phyloP scores from a whole-genome alignment of 2,888 invertebrate genomes.

The Altica lythri region DNA sequence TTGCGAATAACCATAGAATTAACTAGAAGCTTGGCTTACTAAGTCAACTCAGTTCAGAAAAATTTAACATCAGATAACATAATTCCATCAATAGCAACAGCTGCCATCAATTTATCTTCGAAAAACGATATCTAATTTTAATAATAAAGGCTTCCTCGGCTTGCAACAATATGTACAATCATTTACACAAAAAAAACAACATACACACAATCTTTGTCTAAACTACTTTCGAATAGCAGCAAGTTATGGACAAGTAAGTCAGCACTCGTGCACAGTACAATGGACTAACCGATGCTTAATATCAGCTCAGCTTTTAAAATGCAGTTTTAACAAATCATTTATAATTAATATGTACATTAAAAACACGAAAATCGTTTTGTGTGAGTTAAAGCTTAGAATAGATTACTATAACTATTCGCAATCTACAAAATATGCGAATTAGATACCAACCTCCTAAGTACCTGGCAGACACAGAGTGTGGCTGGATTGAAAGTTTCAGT shows the following conservation, averaged over 20 bases:
- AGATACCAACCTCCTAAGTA: slow-evolving; percentile 16
- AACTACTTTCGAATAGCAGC: slow-evolving; percentile 31
- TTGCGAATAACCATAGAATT: slow-evolving; percentile 33
- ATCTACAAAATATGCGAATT: slow-evolving; percentile 32
- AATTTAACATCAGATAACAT: slow-evolving; percentile 21
- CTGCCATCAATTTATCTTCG: slow-evolving; percentile 4
- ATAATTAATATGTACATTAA: slow-evolving; percentile 55
- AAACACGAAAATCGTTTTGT: slow-evolving; percentile 51
- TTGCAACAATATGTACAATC: slow-evolving; percentile 19
- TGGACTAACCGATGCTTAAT: slow-evolving; percentile 59
- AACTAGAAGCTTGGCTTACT: slow-evolving; percentile 27
- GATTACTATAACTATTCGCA: slow-evolving; percentile 38
- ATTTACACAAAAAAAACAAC: slow-evolving; percentile 12
- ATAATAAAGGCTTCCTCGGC: slow-evolving; percentile 20
- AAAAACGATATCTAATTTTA: background rate
- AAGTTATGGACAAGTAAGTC: slow-evolving; percentile 53
- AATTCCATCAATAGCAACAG: slow-evolving; percentile 14
- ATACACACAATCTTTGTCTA: slow-evolving; percentile 25
- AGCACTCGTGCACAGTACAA: slow-evolving; percentile 59
- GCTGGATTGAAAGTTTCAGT: slow-evolving; percentile 37
- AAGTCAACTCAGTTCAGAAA: slow-evolving; percentile 1
- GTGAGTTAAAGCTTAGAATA: slow-evolving; percentile 55
- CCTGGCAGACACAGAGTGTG: slow-evolving; percentile 34
- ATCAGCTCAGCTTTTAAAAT: slow-evolving; percentile 60
- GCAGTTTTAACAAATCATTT: slow-evolving; percentile 56